phyloP scores from a whole-genome alignment of 2,797 vertebrate genomes.

The Tiaroga cobitis region DNA sequence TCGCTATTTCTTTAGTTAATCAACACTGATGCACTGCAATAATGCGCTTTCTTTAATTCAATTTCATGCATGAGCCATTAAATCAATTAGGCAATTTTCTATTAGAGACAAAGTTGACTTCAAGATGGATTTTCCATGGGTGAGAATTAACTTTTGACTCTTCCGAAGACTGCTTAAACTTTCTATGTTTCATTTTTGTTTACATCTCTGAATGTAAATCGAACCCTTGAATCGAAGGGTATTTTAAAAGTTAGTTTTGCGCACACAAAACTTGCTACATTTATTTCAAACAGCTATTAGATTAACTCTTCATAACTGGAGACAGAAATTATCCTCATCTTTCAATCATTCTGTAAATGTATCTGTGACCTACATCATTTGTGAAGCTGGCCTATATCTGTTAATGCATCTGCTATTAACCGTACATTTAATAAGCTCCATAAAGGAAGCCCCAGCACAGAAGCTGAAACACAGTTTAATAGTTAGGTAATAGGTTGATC shows the following conservation, averaged over 20 bases:
- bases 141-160: background rate
- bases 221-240: background rate
- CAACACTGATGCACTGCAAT: background rate
- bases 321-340: background rate
- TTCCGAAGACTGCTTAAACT: background rate
- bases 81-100: conserved; percentile 12
- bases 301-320: background rate
- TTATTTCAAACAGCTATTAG: background rate
- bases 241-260: background rate
- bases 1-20: background rate
- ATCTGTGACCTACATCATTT: background rate
- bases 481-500: background rate
- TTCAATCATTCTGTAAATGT: background rate
- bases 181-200: background rate
- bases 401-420: background rate
- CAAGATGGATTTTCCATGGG: background rate
- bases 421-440: background rate
- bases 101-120: background rate
- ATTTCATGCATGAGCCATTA: conserved; percentile 17
- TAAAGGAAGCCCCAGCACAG: background rate
- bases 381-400: background rate
- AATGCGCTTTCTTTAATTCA: conserved; percentile 15
- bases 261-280: background rate
- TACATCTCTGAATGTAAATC: background rate
- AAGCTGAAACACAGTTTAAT: background rate